Evolutionary conservation across 2,888 invertebrate genomes (phyloP), one percentile per base, ranked within the genome.

Genomic region (Onthophagus sagittarius): DNA sequence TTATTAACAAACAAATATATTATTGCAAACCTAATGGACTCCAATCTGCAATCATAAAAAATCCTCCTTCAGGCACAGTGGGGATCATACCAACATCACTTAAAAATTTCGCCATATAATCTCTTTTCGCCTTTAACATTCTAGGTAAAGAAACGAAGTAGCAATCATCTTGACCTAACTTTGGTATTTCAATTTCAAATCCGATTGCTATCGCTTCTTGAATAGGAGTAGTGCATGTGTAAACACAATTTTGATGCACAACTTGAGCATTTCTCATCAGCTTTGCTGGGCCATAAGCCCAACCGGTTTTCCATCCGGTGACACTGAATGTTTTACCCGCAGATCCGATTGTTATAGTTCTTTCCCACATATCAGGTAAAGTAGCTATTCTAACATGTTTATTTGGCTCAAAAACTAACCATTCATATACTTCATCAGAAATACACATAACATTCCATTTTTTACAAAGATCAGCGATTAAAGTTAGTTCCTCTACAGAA

Each of bases 281-380:
- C 74, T 90, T 84, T 0, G 90, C 89, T 0, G 98, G 98, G 0
- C 94, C 98, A 84, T 98, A 95, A 0, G 95, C 95, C 99, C 99
- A 99, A 71, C 99, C 99, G 2, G 92, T 90, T 88, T 94, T 98
- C 97, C 97, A 97, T 2, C 99, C 99, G 0, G 99, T 99, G 11
- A 97, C 96, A 72, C 97, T 97, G 87, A 99, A 98, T 0, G 97
- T 96, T 89, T 99, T 99, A 0, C 99, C 99, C 0, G 98, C 99
- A 15, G 98, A 98, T 0, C 99, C 98, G 76, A 99, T 91, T 0
- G 99, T 98, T 53, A 99, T 91, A 0, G 99, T 99, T 23, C 98
- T 89, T 77, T 99, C 97, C 94, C 97, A 99, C 99, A 99, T 99
- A 13, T 88, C 97, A 0, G 98, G 98, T 5, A 99, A 84, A 0